Percentiles rank a stretch among this genome's conserved stretches.
Evolutionary conservation across 2,888 invertebrate species (phyloP).

Genomic region (Ctena decussata): DNA sequence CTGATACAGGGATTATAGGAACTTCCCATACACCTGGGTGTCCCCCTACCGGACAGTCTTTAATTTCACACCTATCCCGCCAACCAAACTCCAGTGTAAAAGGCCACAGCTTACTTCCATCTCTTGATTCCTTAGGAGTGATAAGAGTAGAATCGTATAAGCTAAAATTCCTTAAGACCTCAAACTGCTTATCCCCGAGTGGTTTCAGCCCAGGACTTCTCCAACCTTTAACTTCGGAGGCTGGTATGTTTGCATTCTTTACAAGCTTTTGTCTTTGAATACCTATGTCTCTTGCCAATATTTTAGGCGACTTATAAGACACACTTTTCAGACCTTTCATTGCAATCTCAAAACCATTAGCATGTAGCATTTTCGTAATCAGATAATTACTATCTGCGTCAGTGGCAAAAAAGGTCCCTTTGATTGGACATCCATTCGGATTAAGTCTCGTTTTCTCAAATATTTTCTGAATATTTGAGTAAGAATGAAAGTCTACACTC

Average conservation of each 20-base stretch:
- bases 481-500: constrained; percentile 67
- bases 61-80: constrained; percentile 59
- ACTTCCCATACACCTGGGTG: constrained; percentile 75
- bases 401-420: constrained; percentile 72
- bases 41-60: constrained; percentile 49
- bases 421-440: constrained; percentile 72
- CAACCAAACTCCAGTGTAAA: constrained; percentile 73
- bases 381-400: constrained; percentile 67
- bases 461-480: constrained; percentile 65
- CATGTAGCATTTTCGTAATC: constrained; percentile 63
- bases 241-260: constrained; percentile 38
- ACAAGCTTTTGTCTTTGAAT: constrained; percentile 53
- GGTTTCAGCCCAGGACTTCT: constrained; percentile 65
- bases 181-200: constrained; percentile 66
- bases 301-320: constrained; percentile 30
- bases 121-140: constrained; percentile 15
- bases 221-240: constrained; percentile 65
- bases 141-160: constrained; percentile 75
- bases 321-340: constrained; percentile 62
- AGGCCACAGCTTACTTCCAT: constrained; percentile 68
- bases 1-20: constrained; percentile 67
- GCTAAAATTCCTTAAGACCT: constrained; percentile 58
- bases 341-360: constrained; percentile 69
- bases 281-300: constrained; percentile 48
- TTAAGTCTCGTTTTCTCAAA: constrained; percentile 64